Conservation (phyloP, 2,113 vertebrate genomes). For the Prochilodus magdalenae region DNA sequence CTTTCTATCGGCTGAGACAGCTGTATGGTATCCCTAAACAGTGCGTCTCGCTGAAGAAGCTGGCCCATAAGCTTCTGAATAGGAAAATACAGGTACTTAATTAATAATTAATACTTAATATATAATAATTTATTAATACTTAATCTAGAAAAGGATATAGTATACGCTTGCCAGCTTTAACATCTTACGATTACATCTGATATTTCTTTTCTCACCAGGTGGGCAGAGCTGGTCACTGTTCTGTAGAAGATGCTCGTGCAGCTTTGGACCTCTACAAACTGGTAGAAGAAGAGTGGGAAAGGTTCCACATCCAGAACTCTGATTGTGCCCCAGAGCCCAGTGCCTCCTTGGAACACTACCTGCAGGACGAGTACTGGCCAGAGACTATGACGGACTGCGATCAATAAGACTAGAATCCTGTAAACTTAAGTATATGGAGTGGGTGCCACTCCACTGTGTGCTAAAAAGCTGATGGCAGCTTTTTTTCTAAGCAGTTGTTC, state of each 20-base stretch:
- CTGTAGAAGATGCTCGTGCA: slow-evolving; percentile 88
- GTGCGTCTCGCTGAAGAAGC: slow-evolving; percentile 81
- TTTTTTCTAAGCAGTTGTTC: background rate
- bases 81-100: slow-evolving; percentile 91
- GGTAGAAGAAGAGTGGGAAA: slow-evolving; percentile 89
- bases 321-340: slow-evolving; percentile 59
- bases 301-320: background rate
- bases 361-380: slow-evolving; percentile 94
- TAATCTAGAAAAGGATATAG: no score
- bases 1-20: slow-evolving; percentile 70
- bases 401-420: slow-evolving; percentile 50
- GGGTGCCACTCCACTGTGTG: background rate
- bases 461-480: background rate
- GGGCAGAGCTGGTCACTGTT: slow-evolving; percentile 85
- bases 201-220: slow-evolving; percentile 67
- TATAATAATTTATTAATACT: no score
- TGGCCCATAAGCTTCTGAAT: slow-evolving; percentile 82
- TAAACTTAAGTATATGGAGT: background rate
- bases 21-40: slow-evolving; percentile 65
- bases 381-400: slow-evolving; percentile 71
- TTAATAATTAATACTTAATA: no score
- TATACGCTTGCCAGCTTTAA: background rate
- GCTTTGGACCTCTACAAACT: slow-evolving; percentile 94
- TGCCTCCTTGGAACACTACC: slow-evolving; percentile 80
- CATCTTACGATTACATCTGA: background rate